These are phyloP conservation scores for Danaus chrysippus DNA, from an alignment of 2,888 invertebrate genomes.

Conservation along the genomic window DNA sequence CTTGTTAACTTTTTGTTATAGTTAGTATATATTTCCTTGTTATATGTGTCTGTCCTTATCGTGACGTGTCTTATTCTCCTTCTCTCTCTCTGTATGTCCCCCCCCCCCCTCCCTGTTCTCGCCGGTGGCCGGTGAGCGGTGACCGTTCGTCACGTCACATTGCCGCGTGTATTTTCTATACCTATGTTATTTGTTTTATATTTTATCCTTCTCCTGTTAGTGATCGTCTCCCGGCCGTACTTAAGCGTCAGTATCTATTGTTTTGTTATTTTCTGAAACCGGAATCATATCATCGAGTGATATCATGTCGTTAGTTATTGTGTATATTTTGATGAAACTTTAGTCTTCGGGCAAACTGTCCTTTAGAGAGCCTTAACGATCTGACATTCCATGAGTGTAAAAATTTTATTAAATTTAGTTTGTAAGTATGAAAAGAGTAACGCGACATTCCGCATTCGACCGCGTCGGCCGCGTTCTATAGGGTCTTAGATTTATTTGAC, in stretches of 20 bases:
- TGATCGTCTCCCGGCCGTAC: constrained; percentile 48
- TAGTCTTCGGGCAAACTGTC: constrained; percentile 2
- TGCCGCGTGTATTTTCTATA: constrained; percentile 24
- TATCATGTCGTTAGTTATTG: constrained; percentile 26
- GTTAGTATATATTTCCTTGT: too few relatives aligned
- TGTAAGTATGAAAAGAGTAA: constrained; percentile 60
- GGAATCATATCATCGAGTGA: constrained; percentile 58
- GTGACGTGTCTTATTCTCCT: too few relatives aligned
- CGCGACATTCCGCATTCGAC: constrained; percentile 25
- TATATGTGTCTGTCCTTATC: too few relatives aligned
- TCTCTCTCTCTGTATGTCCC: too few relatives aligned
- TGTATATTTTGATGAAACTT: constrained; percentile 25
- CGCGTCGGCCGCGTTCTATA: constrained; percentile 35
- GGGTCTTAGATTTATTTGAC: constrained; percentile 69
- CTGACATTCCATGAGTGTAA: constrained; percentile 39
- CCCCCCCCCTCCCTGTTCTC: too few relatives aligned
- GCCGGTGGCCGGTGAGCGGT: too few relatives aligned
- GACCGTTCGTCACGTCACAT: not conserved
- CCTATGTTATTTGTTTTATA: constrained; percentile 35
- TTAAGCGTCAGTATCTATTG: constrained; percentile 49
- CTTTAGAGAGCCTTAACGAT: constrained; percentile 12
- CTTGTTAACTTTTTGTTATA: too few relatives aligned
- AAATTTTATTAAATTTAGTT: constrained; percentile 54
- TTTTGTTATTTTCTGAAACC: constrained; percentile 34
- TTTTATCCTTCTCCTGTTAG: constrained; percentile 36